Conservation (phyloP, 1,140 invertebrate species). For the Amyelois transitella region DNA sequence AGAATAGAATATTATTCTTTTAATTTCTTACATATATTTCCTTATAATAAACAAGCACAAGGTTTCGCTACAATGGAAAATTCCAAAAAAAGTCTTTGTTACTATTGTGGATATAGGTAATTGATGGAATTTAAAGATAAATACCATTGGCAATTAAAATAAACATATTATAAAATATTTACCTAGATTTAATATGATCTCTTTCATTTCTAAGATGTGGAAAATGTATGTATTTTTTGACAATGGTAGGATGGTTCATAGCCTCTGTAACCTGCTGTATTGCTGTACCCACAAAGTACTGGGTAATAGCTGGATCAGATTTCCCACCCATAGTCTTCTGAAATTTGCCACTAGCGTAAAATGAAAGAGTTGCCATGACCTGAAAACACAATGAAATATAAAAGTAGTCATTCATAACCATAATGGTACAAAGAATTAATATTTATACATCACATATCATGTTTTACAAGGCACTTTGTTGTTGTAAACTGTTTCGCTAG, state of each 20-base stretch:
- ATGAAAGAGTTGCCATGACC: constrained; percentile 56
- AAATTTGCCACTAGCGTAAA: constrained; percentile 58
- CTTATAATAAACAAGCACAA: no score
- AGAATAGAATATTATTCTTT: no score
- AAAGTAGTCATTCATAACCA: not conserved
- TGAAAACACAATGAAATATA: constrained; percentile 15
- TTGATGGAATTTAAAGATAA: no score
- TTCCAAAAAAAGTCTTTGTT: no score
- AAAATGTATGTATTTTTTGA: constrained; percentile 64
- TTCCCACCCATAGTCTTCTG: constrained; percentile 52
- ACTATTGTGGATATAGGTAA: no score
- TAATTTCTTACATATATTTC: not conserved
- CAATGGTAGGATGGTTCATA: constrained; percentile 49
- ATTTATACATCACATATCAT: no score
- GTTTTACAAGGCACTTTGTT: no score
- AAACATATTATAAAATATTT: not conserved
- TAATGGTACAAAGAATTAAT: not conserved
- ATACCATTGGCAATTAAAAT: no score
- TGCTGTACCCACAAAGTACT: constrained; percentile 57
- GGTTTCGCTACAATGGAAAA: no score
- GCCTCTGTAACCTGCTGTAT: constrained; percentile 59
- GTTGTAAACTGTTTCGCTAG: not conserved
- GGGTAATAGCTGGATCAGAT: constrained; percentile 50
- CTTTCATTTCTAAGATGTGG: constrained; percentile 56
- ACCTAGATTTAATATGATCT: constrained; percentile 56